Base-by-base conservation (phyloP, 2,888 invertebrate species). In the Trilocha varians region DNA sequence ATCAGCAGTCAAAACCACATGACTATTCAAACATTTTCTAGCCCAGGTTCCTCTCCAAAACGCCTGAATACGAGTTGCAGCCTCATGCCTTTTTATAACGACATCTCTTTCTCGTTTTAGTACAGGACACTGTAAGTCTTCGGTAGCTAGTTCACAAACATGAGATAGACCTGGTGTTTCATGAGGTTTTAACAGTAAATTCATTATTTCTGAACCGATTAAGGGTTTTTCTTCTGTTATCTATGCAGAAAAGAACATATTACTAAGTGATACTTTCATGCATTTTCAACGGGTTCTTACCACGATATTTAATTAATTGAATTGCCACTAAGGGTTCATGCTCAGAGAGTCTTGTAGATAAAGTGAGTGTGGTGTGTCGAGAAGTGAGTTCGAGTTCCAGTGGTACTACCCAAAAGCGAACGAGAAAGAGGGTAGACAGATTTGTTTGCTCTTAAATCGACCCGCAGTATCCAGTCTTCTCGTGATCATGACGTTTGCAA, bases 41-140 rank as follows among this genome's bases (percentile, higher is more conserved):
- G 69, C 71, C 70, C 76, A 74, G 5, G 56, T 43, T 2, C 83
- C 82, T 55, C 80, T 65, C 84, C 84, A 84, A 38, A 64, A 52
- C 0, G 82, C 69, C 50, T 85, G 84, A 6, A 85, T 47, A 1
- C 57, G 13, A 1, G 68, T 78, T 0, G 82, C 84, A 4, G 84
- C 83, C 43, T 79, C 76, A 11, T 82, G 76, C 43, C 51, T 68
- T 16, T 36, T 65, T 1, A 79, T 61, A 0, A 68, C 25, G 34
- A 70, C 73, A 17, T 76, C 70, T 18, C 80, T 61, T 45, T 78
- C 72, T 5, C 62, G 61, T 42, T 77, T 82, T 11, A 83, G 39
- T 0, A 71, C n/a, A 0, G 70, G 75, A 50, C 83, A 83, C 0
- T 74, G 65, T 0, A 72, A 6, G 5, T 72, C 70, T 11, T 73